phyloP scores from a whole-genome alignment of 2,113 vertebrate species.

The Paratilapia polleni region DNA sequence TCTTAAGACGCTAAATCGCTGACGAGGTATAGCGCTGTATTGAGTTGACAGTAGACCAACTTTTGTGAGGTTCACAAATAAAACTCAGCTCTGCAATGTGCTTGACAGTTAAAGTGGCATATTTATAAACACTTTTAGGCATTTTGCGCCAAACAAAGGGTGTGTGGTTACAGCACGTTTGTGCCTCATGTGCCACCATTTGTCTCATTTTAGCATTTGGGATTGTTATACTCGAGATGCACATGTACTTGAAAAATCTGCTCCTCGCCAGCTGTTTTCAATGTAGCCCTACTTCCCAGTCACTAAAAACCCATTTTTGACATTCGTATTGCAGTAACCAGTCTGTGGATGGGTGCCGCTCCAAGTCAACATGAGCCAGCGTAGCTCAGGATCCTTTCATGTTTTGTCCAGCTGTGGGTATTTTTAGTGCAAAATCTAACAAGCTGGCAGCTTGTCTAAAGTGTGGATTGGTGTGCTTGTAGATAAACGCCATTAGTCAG shows the following conservation, averaged over 20 bases:
- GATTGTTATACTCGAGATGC: slow-evolving; percentile 36
- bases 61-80: slow-evolving; percentile 67
- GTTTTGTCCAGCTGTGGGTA: slow-evolving; percentile 51
- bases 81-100: slow-evolving; percentile 50
- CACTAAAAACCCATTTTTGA: slow-evolving; percentile 60
- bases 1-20: slow-evolving; percentile 44
- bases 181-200: slow-evolving; percentile 64
- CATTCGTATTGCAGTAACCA: slow-evolving; percentile 47
- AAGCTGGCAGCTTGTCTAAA: slow-evolving; percentile 47
- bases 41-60: slow-evolving; percentile 62
- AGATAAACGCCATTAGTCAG: slow-evolving; percentile 79
- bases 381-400: slow-evolving; percentile 58
- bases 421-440: slow-evolving; percentile 48
- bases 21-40: slow-evolving; percentile 35
- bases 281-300: slow-evolving; percentile 60
- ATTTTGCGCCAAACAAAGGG: slow-evolving; percentile 61
- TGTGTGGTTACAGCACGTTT: slow-evolving; percentile 69
- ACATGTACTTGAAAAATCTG: slow-evolving; percentile 50
- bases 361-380: slow-evolving; percentile 48
- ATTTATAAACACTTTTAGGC: slow-evolving; percentile 72
- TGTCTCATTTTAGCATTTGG: slow-evolving; percentile 47
- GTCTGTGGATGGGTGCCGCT: slow-evolving; percentile 54
- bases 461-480: slow-evolving; percentile 55
- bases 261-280: slow-evolving; percentile 61
- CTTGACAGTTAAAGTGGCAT: slow-evolving; percentile 64